Base-by-base conservation (phyloP, 2,888 invertebrate genomes). In the Subacronicta megacephala region DNA sequence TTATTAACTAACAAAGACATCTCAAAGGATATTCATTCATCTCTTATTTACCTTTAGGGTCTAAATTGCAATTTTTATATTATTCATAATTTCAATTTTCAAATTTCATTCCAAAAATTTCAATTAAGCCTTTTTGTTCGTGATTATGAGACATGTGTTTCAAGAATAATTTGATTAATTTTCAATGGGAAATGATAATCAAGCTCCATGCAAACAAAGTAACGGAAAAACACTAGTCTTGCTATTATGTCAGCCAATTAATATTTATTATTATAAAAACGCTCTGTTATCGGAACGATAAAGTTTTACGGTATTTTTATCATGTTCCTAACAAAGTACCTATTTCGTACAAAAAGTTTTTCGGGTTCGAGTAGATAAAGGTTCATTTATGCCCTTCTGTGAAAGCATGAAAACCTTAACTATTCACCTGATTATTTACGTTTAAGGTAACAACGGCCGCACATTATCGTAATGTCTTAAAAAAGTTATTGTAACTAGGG, bases 401-500 rank as follows among this genome's bases (percentile, higher is more conserved):
- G 61, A 69, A 68, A 63, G 72, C 56, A 72, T 74, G 62, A 73
- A 75, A 73, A 71, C 72, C 53, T 68, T 76, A 75, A 77, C 76
- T 77, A 73, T 75, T 71, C 75, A 73, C 71, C 73, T 78, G 78
- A 78, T 78, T 75, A 74, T 72, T 72, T 71, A 75, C 68, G 66
- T 57, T 67, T 62, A 47, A 66, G 59, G 43, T 62, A 33, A 61
- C 47, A 17, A 0, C 0, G 16, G 13, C 44, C 51, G 40, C 47
- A 51, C 35, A 43, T 12, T 60, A 5, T n/a, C 62, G 59, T n/a
- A 58, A 33, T 18, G 17, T 36, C 40, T 49, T 3, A 26, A 15
- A 36, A 23, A 16, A 18, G 12, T n/a, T 23, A 23, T 23, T 23
- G 12, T 29, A 29, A 29, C 1, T 12, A 12, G 29, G 12, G 12